Conservation (phyloP, 2,888 invertebrate genomes). For the Liopterus haemorrhoidalis region DNA sequence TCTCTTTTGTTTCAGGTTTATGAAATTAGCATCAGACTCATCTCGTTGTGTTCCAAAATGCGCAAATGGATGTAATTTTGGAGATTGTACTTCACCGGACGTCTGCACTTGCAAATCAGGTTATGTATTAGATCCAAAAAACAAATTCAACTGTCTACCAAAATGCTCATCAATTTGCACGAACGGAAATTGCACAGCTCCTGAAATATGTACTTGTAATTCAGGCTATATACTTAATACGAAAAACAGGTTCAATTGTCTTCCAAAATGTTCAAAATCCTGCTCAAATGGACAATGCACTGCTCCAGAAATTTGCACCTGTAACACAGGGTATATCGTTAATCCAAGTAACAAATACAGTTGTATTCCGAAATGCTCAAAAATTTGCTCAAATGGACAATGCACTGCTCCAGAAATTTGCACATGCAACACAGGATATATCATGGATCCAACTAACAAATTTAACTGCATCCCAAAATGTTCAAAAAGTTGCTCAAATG, state of each 20-base stretch:
- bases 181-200: conserved; percentile 25
- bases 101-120: too few species aligned
- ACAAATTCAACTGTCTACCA: too few species aligned
- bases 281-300: conserved; percentile 47
- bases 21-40: too few species aligned
- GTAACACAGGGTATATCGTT: too few species aligned
- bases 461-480: too few species aligned
- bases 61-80: conserved; percentile 17
- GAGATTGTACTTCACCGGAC: conserved; percentile 18
- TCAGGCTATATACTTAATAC: conserved; percentile 5
- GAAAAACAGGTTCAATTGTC: conserved; percentile 22
- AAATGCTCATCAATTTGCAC: conserved; percentile 20
- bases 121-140: too few species aligned
- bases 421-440: too few species aligned
- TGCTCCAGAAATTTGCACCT: too few species aligned
- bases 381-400: conserved; percentile 42
- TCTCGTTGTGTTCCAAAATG: too few species aligned
- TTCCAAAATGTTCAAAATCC: conserved; percentile 27
- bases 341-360: conserved; percentile 26
- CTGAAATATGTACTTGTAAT: conserved; percentile 32
- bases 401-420: conserved; percentile 50
- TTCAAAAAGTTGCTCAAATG: too few species aligned
- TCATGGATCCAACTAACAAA: too few species aligned
- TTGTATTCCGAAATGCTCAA: conserved; percentile 29
- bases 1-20: too few species aligned